phyloP scores from a whole-genome alignment of 2,888 invertebrate species.

The Scaptomyza flava region DNA sequence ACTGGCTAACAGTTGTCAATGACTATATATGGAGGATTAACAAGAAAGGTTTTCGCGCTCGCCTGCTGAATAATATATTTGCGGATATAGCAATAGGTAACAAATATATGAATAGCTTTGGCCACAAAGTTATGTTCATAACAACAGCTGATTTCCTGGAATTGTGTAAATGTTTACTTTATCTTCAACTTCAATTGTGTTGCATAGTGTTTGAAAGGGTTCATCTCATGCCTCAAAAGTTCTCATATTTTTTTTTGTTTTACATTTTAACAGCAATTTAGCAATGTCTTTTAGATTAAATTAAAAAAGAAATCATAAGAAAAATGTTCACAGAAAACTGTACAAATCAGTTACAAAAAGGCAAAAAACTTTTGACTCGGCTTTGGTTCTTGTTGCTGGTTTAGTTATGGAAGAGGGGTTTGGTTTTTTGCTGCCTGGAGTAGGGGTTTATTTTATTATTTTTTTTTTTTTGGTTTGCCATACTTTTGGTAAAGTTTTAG shows the following conservation, averaged over 20 bases:
- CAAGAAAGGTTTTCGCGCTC: constrained; percentile 43
- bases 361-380: constrained; percentile 65
- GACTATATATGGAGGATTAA: constrained; percentile 36
- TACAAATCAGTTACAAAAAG: constrained; percentile 75
- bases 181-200: constrained; percentile 5
- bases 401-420: constrained; percentile 16
- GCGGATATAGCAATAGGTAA: not conserved
- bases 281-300: constrained; percentile 78
- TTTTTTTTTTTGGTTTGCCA: constrained; percentile 43
- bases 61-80: constrained; percentile 8
- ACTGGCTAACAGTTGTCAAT: constrained; percentile 71
- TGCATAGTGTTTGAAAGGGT: constrained; percentile 23
- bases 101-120: not conserved
- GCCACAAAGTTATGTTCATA: not conserved
- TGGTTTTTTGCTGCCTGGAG: constrained; percentile 9
- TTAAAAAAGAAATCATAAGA: constrained; percentile 76
- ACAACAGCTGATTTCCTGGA: not conserved
- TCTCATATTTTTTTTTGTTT: constrained; percentile 18
- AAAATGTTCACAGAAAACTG: constrained; percentile 57
- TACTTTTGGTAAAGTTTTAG: constrained; percentile 73
- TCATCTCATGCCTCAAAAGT: constrained; percentile 8
- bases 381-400: constrained; percentile 48
- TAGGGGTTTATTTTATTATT: constrained; percentile 10
- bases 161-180: not conserved
- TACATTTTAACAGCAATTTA: constrained; percentile 75